Evolutionary conservation across 2,797 vertebrate genomes (phyloP).

Genomic region (Hephaestus fuliginosus): DNA sequence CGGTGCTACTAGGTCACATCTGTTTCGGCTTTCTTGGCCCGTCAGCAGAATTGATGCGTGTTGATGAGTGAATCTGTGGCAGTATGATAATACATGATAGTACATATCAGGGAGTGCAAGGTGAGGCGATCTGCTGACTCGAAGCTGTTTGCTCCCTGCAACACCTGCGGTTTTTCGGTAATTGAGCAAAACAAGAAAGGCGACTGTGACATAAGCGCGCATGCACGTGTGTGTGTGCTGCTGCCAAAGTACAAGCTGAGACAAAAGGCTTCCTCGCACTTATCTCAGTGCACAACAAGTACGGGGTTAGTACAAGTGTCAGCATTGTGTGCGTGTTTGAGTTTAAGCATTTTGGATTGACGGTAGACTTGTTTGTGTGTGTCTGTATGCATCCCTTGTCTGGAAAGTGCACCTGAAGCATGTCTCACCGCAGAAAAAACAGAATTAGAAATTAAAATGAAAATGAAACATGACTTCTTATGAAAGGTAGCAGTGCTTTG

Average conservation of each 20-base stretch:
- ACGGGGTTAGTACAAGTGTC: not conserved
- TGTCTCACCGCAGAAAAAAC: not conserved
- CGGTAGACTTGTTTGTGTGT: not conserved
- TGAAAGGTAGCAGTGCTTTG: not conserved
- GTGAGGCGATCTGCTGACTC: not conserved
- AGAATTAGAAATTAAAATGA: not conserved
- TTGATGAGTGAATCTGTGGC: not conserved
- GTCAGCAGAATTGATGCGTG: conserved; percentile 12
- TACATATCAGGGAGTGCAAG: not conserved
- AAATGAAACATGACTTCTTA: not conserved
- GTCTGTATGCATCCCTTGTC: not conserved
- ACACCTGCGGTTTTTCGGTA: not conserved
- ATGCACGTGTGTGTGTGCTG: not conserved
- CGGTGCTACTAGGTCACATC: not conserved
- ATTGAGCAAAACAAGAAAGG: not conserved
- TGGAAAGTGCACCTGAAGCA: not conserved
- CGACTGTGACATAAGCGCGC: not conserved
- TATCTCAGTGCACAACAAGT: conserved; percentile 5
- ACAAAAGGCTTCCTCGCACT: not conserved
- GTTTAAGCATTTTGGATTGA: not conserved
- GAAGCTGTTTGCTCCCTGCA: conserved; percentile 8
- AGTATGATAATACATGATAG: conserved; percentile 6
- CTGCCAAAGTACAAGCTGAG: conserved; percentile 10
- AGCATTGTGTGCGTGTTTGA: not conserved
- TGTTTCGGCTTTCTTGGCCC: not conserved